Conservation (phyloP, 2,113 vertebrate species). For the Microcebus griseorufus region DNA sequence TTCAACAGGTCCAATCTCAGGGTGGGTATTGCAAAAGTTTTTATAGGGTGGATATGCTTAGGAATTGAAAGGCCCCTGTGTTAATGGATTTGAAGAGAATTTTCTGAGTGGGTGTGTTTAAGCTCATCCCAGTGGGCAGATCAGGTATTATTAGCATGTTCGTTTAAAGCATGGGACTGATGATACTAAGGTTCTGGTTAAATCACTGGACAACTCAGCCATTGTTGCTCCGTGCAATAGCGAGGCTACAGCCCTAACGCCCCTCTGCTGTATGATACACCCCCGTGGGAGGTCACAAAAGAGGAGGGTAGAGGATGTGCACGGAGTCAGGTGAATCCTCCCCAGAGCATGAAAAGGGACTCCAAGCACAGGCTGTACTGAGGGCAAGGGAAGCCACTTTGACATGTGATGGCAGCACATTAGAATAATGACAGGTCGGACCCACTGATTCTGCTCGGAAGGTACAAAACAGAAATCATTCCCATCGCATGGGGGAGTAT, state of each 20-base stretch:
- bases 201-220: neutral
- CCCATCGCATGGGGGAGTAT: neutral
- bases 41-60: neutral
- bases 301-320: neutral
- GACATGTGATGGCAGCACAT: neutral
- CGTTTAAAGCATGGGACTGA: neutral
- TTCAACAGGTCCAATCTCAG: constrained; percentile 52
- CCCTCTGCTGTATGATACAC: neutral
- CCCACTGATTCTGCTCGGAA: neutral
- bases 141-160: neutral
- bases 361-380: neutral
- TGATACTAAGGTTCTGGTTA: neutral
- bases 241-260: neutral
- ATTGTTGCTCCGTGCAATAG: neutral
- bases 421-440: neutral
- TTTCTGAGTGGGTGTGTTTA: neutral
- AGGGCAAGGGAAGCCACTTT: neutral
- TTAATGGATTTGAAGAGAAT: neutral
- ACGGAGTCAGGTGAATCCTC: neutral
- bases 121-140: neutral
- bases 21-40: neutral
- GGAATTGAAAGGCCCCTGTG: neutral
- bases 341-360: neutral
- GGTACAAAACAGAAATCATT: neutral
- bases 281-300: neutral